Conservation (phyloP, 2,888 invertebrate genomes). For the Hypomecis atomaria region DNA sequence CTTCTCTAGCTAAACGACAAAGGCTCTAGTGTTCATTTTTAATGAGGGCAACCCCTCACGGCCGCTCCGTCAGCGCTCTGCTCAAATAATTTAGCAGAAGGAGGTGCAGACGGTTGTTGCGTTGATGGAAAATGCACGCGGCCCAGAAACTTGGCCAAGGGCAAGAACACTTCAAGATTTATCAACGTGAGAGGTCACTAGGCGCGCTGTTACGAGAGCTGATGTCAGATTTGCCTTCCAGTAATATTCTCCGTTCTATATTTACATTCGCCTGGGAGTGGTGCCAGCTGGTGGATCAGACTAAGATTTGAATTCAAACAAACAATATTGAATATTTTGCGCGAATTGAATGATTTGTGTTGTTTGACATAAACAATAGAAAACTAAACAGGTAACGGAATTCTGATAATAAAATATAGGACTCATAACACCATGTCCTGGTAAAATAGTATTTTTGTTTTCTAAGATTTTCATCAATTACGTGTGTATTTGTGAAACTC, state of each 20-base stretch:
- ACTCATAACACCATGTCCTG: neutral
- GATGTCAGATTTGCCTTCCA: conserved; percentile 67
- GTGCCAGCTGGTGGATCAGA: conserved; percentile 69
- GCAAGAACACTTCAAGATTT: conserved; percentile 33
- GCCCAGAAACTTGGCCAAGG: conserved; percentile 45
- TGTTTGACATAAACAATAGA: conserved; percentile 15
- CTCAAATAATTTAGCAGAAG: conserved; percentile 42
- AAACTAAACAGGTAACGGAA: neutral
- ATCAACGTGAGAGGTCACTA: conserved; percentile 40
- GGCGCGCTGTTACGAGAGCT: conserved; percentile 56
- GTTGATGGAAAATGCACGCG: conserved; percentile 37
- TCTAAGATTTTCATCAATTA: neutral
- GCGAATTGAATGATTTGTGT: conserved; percentile 20
- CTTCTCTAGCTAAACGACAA: conserved; percentile 54
- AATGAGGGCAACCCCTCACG: conserved; percentile 55
- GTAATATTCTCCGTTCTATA: conserved; percentile 72
- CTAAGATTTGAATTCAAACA: conserved; percentile 49
- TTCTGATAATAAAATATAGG: neutral
- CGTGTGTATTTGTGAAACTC: neutral
- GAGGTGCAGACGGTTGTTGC: conserved; percentile 21
- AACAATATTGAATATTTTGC: conserved; percentile 44
- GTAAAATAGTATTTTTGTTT: neutral
- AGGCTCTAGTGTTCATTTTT: conserved; percentile 58
- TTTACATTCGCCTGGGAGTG: conserved; percentile 70
- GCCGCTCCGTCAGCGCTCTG: conserved; percentile 35